phyloP scores from a whole-genome alignment of 2,797 vertebrate genomes.

The Miichthys miiuy region DNA sequence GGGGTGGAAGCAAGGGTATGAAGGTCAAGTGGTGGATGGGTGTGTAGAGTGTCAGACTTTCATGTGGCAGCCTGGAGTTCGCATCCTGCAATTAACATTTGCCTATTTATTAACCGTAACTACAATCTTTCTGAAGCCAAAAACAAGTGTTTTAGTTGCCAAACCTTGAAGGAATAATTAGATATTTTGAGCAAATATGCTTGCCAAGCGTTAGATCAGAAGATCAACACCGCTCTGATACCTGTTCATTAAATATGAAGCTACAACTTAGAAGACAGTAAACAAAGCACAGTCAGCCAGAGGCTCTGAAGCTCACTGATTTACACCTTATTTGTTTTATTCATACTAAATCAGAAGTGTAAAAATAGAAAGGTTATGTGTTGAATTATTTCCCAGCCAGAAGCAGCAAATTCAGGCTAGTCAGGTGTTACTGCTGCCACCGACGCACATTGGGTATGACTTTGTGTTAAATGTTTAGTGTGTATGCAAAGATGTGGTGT shows the following conservation, averaged over 20 bases:
- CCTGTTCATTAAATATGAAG: background rate
- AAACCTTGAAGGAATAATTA: background rate
- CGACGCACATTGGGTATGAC: too few species aligned
- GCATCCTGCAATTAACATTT: conserved; percentile 3
- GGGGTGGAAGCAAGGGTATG: background rate
- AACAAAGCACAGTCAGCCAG: background rate
- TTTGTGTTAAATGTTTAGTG: too few species aligned
- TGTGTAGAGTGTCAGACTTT: background rate
- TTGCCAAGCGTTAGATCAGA: background rate
- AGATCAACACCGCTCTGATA: background rate
- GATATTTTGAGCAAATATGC: background rate
- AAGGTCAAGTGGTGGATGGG: background rate
- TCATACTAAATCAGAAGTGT: too few species aligned
- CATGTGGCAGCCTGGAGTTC: background rate
- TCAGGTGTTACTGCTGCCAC: too few species aligned
- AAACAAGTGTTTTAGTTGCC: background rate
- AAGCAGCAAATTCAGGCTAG: too few species aligned
- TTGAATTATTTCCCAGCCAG: too few species aligned
- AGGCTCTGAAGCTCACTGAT: background rate
- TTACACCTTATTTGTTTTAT: background rate
- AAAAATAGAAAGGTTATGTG: too few species aligned
- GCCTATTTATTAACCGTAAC: background rate
- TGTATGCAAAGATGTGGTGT: too few species aligned
- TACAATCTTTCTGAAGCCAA: background rate
- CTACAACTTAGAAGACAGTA: background rate